Evolutionary conservation across 1,140 invertebrate genomes (phyloP), one percentile per base, ranked within the genome.

Genomic region (Temnothorax longispinosus): DNA sequence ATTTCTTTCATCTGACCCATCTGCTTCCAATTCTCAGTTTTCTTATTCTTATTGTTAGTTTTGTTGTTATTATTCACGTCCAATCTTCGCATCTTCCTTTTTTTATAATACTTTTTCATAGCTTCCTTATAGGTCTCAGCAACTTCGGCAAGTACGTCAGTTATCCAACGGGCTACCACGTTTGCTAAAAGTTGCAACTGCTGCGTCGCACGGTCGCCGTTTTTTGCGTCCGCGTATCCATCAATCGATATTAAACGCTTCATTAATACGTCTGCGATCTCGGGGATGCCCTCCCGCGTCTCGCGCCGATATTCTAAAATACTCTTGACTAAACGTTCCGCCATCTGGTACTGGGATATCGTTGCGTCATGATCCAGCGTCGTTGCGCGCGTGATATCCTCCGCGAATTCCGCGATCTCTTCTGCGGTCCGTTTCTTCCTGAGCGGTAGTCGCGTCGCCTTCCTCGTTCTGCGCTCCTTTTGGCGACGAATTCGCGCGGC

Each of bases 101-200:
- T 87, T 5, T 88, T 75, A 13, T 91, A 91, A 50, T 92, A 87
- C 10, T 90, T 76, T 0, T 90, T 72, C 0, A 94, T 5, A 60
- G 92, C 86, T 0, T 91, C 71, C 65, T 88, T 89, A 11, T 92
- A 82, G 6, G 76, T 65, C 27, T 94, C 81, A 3, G 92, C 91
- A 0, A 95, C 90, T 65, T 95, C 92, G 0, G 90, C 50, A 0
- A 95, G 52, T 4, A 95, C 82, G 0, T 93, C 94, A 0, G 92
- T 72, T 52, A 95, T 91, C 95, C 95, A 95, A 50, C 91, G 92
- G 6, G 94, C 94, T 38, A 95, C 76, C 0, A 93, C 35, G 32
- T 95, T 92, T 4, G 95, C 89, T 0, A 95, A 75, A 54, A 94
- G 87, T n/a, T 81, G 89, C 88, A 95, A 92, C 78, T 95, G 95